Conservation (phyloP, 2,888 invertebrate species). For the Sympetrum striolatum region DNA sequence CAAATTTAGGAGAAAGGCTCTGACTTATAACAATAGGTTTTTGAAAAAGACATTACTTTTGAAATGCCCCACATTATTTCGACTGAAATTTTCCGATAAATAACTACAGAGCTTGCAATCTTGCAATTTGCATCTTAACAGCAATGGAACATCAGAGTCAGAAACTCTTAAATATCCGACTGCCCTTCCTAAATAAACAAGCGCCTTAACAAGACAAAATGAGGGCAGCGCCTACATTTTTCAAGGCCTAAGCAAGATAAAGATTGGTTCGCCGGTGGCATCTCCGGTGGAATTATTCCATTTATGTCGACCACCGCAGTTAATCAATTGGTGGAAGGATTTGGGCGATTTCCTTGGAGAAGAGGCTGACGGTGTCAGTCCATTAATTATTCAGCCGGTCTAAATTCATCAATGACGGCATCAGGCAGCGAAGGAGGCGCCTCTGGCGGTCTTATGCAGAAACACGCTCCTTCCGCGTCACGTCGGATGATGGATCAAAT, state of each 20-base stretch:
- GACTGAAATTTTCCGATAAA: too few species aligned
- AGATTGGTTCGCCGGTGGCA: not conserved
- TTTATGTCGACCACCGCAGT: not conserved
- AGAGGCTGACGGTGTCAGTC: conserved; percentile 30
- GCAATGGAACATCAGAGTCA: too few species aligned
- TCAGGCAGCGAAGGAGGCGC: conserved; percentile 10
- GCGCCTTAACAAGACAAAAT: too few species aligned
- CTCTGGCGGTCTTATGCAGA: conserved; percentile 4
- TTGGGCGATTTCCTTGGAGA: not conserved
- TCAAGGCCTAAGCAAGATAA: not conserved
- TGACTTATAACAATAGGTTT: too few species aligned
- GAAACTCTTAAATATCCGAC: too few species aligned
- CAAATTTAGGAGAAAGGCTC: too few species aligned
- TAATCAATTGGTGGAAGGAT: conserved; percentile 5
- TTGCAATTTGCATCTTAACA: too few species aligned
- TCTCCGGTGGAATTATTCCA: not conserved
- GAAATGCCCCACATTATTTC: too few species aligned
- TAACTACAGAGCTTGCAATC: too few species aligned
- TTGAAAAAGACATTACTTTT: too few species aligned
- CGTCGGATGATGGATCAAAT: conserved; percentile 35
- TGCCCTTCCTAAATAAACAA: too few species aligned
- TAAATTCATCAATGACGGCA: conserved; percentile 34
- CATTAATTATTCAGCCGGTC: conserved; percentile 33
- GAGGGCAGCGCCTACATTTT: not conserved
- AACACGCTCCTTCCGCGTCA: not conserved